These are phyloP conservation scores for Drosophila bifasciata DNA, from an alignment of 1,140 invertebrate genomes.

Conservation along the genomic window DNA sequence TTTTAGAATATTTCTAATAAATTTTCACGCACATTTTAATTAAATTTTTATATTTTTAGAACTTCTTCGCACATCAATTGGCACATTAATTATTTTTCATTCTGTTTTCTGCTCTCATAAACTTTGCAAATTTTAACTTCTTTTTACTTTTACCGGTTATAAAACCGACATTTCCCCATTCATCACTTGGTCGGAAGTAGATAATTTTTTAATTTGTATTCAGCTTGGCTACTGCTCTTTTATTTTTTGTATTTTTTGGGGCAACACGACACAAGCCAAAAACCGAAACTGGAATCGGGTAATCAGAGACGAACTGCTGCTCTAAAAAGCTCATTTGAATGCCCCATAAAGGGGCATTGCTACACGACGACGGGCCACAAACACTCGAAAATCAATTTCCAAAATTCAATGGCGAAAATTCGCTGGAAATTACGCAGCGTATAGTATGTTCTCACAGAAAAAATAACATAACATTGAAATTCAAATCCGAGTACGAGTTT, in stretches of 20 bases:
- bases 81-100: background rate
- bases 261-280: slow-evolving; percentile 7
- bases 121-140: slow-evolving; percentile 13
- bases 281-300: slow-evolving; percentile 39
- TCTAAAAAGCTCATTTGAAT: slow-evolving; percentile 51
- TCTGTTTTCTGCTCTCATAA: too few relatives aligned
- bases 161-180: slow-evolving; percentile 38
- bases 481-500: slow-evolving; percentile 8
- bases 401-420: slow-evolving; percentile 76
- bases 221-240: slow-evolving; percentile 33
- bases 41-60: slow-evolving; percentile 3
- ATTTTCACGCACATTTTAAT: slow-evolving; percentile 6
- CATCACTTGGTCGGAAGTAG: slow-evolving; percentile 48
- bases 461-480: slow-evolving; percentile 43
- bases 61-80: slow-evolving; percentile 18
- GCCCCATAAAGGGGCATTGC: slow-evolving; percentile 39
- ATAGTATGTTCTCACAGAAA: slow-evolving; percentile 49
- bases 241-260: slow-evolving; percentile 16
- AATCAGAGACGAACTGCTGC: slow-evolving; percentile 44
- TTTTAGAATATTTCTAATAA: background rate
- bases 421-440: slow-evolving; percentile 54
- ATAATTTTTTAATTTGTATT: slow-evolving; percentile 61
- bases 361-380: slow-evolving; percentile 34
- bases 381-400: slow-evolving; percentile 65
- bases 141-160: slow-evolving; percentile 27